Percentiles rank a stretch among this genome's conserved stretches.
Evolutionary conservation across 2,113 vertebrate genomes (phyloP).

Genomic region (Deroptyus accipitrinus): DNA sequence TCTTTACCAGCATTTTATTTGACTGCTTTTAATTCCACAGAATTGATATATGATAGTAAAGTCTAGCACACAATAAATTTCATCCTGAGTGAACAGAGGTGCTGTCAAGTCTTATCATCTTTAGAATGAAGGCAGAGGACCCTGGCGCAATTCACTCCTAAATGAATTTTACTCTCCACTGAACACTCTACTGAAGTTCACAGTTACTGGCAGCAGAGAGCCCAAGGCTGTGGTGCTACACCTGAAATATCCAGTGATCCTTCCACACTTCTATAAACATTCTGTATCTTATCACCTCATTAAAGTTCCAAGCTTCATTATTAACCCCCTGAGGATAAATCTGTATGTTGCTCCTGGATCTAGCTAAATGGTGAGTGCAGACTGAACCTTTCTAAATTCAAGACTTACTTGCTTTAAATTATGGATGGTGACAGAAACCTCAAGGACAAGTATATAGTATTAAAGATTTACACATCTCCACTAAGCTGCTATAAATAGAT

Average conservation of each 20-base stretch:
- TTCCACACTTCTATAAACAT: constrained; percentile 8
- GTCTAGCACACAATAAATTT: constrained; percentile 41
- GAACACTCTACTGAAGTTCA: constrained; percentile 35
- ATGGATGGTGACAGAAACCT: not conserved
- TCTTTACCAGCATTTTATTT: constrained; percentile 12
- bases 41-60: not conserved
- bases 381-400: not conserved
- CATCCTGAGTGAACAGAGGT: constrained; percentile 40
- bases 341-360: not conserved
- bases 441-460: not conserved
- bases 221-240: not conserved
- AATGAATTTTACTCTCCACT: constrained; percentile 66
- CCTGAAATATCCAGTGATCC: not conserved
- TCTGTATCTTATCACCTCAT: not conserved
- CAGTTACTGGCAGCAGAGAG: constrained; percentile 26
- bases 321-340: not conserved
- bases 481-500: not conserved
- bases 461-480: constrained; percentile 15
- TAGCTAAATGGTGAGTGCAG: not conserved
- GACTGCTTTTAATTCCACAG: not conserved
- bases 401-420: constrained; percentile 22
- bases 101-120: constrained; percentile 37
- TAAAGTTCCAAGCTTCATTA: constrained; percentile 7
- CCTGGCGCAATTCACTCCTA: constrained; percentile 62
- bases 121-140: constrained; percentile 27